These are phyloP conservation scores for Xylophagus ater DNA, from an alignment of 2,888 invertebrate genomes.

Conservation along the genomic window DNA sequence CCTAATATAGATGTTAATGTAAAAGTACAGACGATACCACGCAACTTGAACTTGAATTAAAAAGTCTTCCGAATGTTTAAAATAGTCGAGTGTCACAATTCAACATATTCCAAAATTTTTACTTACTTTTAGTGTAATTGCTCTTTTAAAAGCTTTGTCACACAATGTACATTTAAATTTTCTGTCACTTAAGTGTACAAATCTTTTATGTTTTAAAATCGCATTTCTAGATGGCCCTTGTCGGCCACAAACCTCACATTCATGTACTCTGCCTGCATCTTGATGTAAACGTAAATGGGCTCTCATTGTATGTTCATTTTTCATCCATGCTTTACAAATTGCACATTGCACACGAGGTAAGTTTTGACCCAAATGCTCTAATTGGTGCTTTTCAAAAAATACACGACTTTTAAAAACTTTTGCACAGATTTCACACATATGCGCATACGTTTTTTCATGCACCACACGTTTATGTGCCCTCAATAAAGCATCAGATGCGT, in stretches of 20 bases:
- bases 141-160: slow-evolving; percentile 22
- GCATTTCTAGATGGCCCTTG: slow-evolving; percentile 21
- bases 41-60: too few relatives aligned
- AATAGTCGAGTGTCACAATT: too few relatives aligned
- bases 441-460: slow-evolving; percentile 19
- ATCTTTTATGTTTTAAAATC: slow-evolving; percentile 22
- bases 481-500: slow-evolving; percentile 19
- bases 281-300: slow-evolving; percentile 21
- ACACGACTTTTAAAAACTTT: slow-evolving; percentile 18
- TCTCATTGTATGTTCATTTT: slow-evolving; percentile 21
- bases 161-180: slow-evolving; percentile 21
- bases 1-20: too few relatives aligned
- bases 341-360: slow-evolving; percentile 20
- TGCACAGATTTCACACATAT: slow-evolving; percentile 22
- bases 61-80: too few relatives aligned
- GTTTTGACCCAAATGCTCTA: slow-evolving; percentile 20
- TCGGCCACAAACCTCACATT: slow-evolving; percentile 22
- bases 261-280: slow-evolving; percentile 18
- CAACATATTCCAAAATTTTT: background rate
- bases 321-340: slow-evolving; percentile 22
- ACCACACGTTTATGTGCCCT: slow-evolving; percentile 20
- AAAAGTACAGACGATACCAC: too few relatives aligned
- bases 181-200: slow-evolving; percentile 20
- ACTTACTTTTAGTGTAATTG: slow-evolving; percentile 19
- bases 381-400: slow-evolving; percentile 21